Conservation (phyloP, 2,797 vertebrate genomes). For the Dromococcyx pavoninus region DNA sequence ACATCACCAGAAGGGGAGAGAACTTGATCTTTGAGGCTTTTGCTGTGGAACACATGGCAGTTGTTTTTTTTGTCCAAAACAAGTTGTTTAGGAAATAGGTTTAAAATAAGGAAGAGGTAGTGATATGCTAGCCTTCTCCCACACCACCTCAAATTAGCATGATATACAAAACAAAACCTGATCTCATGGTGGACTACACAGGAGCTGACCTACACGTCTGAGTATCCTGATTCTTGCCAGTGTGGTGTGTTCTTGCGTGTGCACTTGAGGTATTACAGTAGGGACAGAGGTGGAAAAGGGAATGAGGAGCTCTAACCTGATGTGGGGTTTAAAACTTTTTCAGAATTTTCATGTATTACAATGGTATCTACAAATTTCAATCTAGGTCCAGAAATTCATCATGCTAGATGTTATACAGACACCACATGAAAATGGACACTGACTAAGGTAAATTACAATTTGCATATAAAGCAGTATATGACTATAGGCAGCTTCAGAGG, state of each 20-base stretch:
- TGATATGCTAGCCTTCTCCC: neutral
- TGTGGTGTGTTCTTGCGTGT: too few species aligned
- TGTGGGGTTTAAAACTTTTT: neutral
- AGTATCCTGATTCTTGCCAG: neutral
- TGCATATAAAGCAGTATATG: neutral
- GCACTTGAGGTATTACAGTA: neutral
- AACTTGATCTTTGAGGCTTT: neutral
- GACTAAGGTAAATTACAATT: neutral
- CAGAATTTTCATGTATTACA: neutral
- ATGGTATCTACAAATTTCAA: neutral
- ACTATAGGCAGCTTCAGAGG: neutral
- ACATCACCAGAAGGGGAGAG: neutral
- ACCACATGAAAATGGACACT: neutral
- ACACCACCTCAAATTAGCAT: fast-evolving
- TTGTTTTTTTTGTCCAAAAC: too few species aligned
- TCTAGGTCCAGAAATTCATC: neutral
- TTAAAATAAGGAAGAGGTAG: neutral
- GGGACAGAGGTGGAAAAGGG: neutral
- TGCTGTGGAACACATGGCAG: neutral
- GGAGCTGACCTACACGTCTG: too few species aligned
- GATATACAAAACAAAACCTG: neutral
- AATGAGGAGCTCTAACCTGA: neutral
- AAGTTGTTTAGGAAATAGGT: neutral
- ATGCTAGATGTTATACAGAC: neutral
- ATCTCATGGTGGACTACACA: neutral